Base-by-base conservation (phyloP, 2,113 vertebrate genomes). In the Euleptes europaea region DNA sequence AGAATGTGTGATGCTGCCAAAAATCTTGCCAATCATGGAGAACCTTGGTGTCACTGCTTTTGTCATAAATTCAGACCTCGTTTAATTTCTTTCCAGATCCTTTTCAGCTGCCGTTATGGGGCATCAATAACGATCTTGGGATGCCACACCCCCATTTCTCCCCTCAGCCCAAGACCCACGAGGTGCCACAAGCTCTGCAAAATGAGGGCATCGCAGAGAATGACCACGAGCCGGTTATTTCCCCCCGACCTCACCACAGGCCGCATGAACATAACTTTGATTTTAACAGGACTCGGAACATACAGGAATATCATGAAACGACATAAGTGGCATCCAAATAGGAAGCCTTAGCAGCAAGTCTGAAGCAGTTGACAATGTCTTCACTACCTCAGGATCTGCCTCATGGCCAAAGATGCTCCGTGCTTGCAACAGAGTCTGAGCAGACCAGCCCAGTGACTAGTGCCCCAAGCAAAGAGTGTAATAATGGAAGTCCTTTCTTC, bases 361-460 rank as follows among this genome's bases (percentile, higher is more conserved):
- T 69, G 0, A 54, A 3, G 69, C 80, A 19, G 5, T 84, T 83
- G 87, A 90, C 93, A 91, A 74, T 94, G 90, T 92, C 89, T 93
- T 94, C 90, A 92, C 96, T 97, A 97, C 97, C 97, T 97, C 96
- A 97, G 91, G 89, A 91, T 92, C 90, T 84, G 91, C 84, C 93
- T 90, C 91, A 83, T 87, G 92, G 94, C 95, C 95, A 95, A 95
- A 95, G 81, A 94, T 91, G 87, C 90, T 93, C 76, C 86, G 72
- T 89, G 88, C 88, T 94, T 94, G 31, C 86, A 71, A 2, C 73
- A 35, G 81, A 72, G 74, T 82, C 92, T 88, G 87, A 35, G 71
- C 66, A 23, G 88, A 69, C 47, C 72, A 79, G 6, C 74, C 17
- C 80, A 33, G 15, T 69, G 57, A 7, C 49, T 85, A 13, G 71